These are phyloP conservation scores for Dascyllus trimaculatus DNA, from an alignment of 2,113 vertebrate genomes.

Conservation along the genomic window DNA sequence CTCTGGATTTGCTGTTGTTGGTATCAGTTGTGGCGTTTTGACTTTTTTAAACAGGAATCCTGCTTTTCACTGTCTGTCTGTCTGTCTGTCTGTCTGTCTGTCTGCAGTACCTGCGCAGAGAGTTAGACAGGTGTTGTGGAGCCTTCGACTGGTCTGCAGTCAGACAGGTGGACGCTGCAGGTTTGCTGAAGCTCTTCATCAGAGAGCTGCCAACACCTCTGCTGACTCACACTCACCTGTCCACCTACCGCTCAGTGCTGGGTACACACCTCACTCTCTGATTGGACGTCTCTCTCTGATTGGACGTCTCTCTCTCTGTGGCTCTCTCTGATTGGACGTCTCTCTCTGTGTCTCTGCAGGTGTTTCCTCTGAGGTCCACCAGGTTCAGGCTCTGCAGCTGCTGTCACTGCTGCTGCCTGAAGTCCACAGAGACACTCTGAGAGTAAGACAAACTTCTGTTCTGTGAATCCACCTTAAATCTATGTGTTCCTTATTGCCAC, in stretches of 20 bases:
- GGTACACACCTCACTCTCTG: constrained; percentile 78
- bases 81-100: not conserved
- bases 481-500: too few species aligned
- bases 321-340: too few species aligned
- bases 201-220: constrained; percentile 93
- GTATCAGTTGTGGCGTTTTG: too few species aligned
- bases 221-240: constrained; percentile 92
- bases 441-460: constrained; percentile 76
- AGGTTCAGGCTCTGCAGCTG: constrained; percentile 94
- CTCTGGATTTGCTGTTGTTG: too few species aligned
- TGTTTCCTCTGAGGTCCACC: constrained; percentile 89
- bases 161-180: constrained; percentile 92
- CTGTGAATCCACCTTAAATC: not conserved
- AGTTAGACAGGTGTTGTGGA: constrained; percentile 90
- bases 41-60: too few species aligned
- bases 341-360: constrained; percentile 79
- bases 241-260: constrained; percentile 90
- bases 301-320: too few species aligned
- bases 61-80: not conserved
- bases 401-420: constrained; percentile 94
- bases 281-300: too few species aligned
- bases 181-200: constrained; percentile 96
- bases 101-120: constrained; percentile 89
- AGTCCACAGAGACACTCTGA: constrained; percentile 90
- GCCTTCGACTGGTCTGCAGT: constrained; percentile 95